Base-by-base conservation (phyloP, 2,888 invertebrate genomes). In the Troilus luridus region DNA sequence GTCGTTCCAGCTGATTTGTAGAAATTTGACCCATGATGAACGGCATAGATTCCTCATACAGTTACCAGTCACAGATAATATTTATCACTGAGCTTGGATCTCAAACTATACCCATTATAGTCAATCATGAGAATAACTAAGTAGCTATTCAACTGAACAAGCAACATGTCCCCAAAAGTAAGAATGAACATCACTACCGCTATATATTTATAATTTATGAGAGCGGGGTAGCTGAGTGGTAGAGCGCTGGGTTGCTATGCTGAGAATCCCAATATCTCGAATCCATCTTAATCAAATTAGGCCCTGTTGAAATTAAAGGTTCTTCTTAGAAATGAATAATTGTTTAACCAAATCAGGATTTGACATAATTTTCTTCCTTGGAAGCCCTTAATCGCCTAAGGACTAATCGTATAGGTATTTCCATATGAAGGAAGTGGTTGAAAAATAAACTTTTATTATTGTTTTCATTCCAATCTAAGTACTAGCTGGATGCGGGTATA, bases 371-470 rank as follows among this genome's bases (percentile, higher is more conserved):
- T 77, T 77, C 72, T 27, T 77, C 72, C 72, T 77, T 77, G 27
- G 41, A 41, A 41, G 72, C 41, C 72, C 27, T 14, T 77, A 72
- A 72, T 72, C 27, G 24, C 14, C 14, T 17, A 27, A 27, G 72
- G 14, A 72, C 27, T 5, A 12, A 11, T 77, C 41, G 72, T 41
- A 17, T 8, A 77, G 17, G 72, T 1, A 41, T 77, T 77, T 77
- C 72, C 72, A 72, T 77, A 77, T 41, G 27, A 77, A 77, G 72
- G 72, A 77, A 77, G 72, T 41, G 2, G 72, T 27, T 77, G 72
- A 27, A 77, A 77, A 77, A 77, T 19, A 8, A 77, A 1, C 17
- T 27, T 41, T 77, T 72, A 14, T 6, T 27, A 5, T 77, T 27
- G 8, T 41, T 41, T 7, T 41, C 19, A 77, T 27, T 41, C 19